Percentiles rank a stretch among this genome's conserved stretches.
Evolutionary conservation across 2,797 vertebrate genomes (phyloP).

Genomic region (Arnoldichthys spilopterus): DNA sequence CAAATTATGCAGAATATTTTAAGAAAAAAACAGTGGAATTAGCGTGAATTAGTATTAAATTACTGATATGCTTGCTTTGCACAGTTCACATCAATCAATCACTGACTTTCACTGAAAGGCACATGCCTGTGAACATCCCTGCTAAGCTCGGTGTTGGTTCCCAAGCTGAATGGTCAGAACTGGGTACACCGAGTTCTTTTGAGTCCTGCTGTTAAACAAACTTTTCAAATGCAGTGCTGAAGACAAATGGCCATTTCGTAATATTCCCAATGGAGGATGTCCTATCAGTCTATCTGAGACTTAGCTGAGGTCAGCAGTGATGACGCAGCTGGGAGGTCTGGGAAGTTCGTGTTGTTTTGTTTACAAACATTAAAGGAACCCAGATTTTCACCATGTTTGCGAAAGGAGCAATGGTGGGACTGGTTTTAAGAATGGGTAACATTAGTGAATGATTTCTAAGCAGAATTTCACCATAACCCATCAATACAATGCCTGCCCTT

Average conservation of each 20-base stretch:
- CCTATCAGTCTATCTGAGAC: constrained; percentile 32
- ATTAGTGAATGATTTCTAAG: too few species aligned
- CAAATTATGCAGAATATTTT: too few species aligned
- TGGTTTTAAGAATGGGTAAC: not conserved
- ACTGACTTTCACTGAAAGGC: not conserved
- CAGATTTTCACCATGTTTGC: not conserved
- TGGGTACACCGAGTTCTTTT: constrained; percentile 14
- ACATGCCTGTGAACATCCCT: not conserved
- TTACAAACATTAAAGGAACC: constrained; percentile 31
- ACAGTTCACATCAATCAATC: not conserved
- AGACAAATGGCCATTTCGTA: constrained; percentile 18
- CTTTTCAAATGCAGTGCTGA: constrained; percentile 22
- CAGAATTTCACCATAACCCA: too few species aligned
- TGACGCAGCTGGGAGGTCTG: constrained; percentile 32
- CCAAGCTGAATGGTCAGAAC: constrained; percentile 15
- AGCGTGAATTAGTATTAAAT: too few species aligned
- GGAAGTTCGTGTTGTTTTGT: constrained; percentile 23
- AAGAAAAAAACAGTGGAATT: too few species aligned
- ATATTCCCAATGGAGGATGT: constrained; percentile 15
- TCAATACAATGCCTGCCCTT: too few species aligned
- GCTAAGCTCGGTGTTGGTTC: constrained; percentile 13
- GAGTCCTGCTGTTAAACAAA: constrained; percentile 40
- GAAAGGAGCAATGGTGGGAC: not conserved
- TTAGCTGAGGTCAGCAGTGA: constrained; percentile 25
- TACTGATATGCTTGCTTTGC: not conserved